phyloP scores from a whole-genome alignment of 2,113 vertebrate genomes.

The Phalacrocorax brasilianus region DNA sequence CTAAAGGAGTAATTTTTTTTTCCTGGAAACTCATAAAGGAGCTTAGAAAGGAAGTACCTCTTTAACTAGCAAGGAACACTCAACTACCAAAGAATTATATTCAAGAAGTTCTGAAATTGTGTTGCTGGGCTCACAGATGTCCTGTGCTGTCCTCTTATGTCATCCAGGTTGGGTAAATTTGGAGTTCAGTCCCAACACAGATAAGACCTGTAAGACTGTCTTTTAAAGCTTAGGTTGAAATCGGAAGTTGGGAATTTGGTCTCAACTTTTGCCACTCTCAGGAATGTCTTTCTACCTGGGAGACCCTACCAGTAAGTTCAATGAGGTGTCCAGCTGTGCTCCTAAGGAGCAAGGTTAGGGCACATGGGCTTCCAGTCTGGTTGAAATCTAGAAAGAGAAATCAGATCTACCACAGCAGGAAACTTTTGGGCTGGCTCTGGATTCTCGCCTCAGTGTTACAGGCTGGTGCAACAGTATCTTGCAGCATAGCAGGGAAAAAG shows the following conservation, averaged over 20 bases:
- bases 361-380: fast-evolving
- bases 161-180: not conserved
- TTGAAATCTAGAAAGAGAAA: not conserved
- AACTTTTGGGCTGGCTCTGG: not conserved
- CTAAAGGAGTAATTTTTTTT: constrained; percentile 6
- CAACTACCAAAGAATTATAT: not conserved
- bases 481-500: not conserved
- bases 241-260: not conserved
- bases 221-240: not conserved
- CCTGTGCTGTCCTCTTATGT: not conserved
- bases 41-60: constrained; percentile 46
- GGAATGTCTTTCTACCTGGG: not conserved
- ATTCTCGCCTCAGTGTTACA: not conserved
- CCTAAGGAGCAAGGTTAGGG: not conserved
- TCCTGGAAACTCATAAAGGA: constrained; percentile 37
- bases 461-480: not conserved
- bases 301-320: not conserved
- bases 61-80: constrained; percentile 13
- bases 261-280: not conserved
- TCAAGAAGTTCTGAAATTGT: not conserved
- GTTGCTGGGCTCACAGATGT: not conserved
- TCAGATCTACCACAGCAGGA: not conserved
- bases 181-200: not conserved
- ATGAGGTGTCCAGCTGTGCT: not conserved
- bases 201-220: not conserved